phyloP scores from a whole-genome alignment of 2,113 vertebrate species.

The Ascaphus truei region DNA sequence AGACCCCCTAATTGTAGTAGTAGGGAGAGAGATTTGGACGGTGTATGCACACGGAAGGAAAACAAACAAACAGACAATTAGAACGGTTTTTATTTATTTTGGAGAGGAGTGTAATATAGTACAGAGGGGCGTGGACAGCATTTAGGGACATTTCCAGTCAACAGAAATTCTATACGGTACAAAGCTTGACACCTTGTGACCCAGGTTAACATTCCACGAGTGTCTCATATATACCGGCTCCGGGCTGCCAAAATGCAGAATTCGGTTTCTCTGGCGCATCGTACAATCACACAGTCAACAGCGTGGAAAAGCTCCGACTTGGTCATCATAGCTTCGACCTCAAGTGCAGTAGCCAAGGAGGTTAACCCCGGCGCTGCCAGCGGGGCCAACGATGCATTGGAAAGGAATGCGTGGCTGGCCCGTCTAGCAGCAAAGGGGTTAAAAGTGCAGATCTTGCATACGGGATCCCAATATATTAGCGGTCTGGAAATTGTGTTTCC shows the following conservation, averaged over 20 bases:
- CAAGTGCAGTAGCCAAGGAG: neutral
- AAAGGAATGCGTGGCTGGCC: no score
- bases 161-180: neutral
- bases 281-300: neutral
- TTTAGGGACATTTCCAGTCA: constrained; percentile 16
- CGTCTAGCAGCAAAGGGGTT: neutral
- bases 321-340: constrained; percentile 13
- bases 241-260: neutral
- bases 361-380: neutral
- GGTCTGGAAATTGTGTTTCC: neutral
- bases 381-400: no score
- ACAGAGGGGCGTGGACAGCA: constrained; percentile 4
- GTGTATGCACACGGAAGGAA: no score
- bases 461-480: neutral
- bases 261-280: neutral
- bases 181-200: neutral
- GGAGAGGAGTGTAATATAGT: neutral
- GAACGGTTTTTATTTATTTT: no score
- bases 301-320: neutral
- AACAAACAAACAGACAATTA: no score
- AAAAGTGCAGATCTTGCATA: constrained; percentile 10
- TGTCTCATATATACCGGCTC: neutral
- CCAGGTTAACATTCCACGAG: neutral
- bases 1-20: no score
- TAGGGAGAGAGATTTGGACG: no score